These are phyloP conservation scores for Protomyctophum bolini DNA, from an alignment of 2,113 vertebrate species.

Conservation along the genomic window DNA sequence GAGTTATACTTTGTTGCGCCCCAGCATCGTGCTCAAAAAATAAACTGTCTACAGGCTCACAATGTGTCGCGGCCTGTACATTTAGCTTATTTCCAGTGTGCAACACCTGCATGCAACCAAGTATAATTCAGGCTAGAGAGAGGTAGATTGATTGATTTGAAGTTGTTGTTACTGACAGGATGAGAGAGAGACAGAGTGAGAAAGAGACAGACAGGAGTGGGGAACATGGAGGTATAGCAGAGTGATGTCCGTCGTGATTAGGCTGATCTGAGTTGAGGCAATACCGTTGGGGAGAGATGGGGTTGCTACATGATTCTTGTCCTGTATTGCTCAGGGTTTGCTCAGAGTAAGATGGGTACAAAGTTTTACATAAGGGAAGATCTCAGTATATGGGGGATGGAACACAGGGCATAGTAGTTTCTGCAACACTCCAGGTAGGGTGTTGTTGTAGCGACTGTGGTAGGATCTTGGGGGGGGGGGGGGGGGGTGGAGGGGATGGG, in stretches of 20 bases:
- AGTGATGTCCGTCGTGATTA: constrained; percentile 64
- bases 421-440: constrained; percentile 45
- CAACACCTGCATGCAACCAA: too few species aligned
- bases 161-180: constrained; percentile 79
- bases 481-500: constrained; percentile 52
- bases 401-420: constrained; percentile 34
- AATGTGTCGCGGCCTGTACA: too few species aligned
- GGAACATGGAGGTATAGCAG: constrained; percentile 54
- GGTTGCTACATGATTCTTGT: constrained; percentile 85
- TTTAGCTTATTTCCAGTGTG: too few species aligned
- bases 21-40: too few species aligned
- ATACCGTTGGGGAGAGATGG: constrained; percentile 56
- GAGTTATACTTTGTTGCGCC: too few species aligned
- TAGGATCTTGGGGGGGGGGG: constrained; percentile 4
- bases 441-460: constrained; percentile 24
- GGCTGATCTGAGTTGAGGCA: constrained; percentile 57
- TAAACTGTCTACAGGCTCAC: too few species aligned
- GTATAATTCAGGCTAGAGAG: constrained; percentile 58
- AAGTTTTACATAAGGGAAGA: constrained; percentile 42
- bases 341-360: constrained; percentile 46
- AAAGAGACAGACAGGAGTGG: constrained; percentile 38
- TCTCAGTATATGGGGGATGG: constrained; percentile 7
- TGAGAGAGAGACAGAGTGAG: constrained; percentile 45
- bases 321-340: constrained; percentile 76
- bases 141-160: constrained; percentile 94